Conservation (phyloP, 2,797 vertebrate species). For the Amblyraja radiata region DNA sequence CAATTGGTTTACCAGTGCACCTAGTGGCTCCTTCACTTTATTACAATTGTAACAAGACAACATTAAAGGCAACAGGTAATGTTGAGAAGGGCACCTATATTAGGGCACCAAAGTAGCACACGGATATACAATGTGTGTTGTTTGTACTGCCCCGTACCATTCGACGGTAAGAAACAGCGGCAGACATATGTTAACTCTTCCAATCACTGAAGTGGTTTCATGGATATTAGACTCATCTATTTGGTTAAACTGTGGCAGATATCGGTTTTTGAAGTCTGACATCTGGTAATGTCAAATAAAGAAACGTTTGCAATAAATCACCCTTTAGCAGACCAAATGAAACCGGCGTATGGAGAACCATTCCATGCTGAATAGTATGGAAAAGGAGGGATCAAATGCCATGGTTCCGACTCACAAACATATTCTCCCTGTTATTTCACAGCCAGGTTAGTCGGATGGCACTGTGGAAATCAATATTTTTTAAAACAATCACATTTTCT, state of each 20-base stretch:
- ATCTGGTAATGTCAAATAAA: slow-evolving; percentile 61
- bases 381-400: not conserved
- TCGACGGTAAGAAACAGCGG: not conserved
- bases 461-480: not conserved
- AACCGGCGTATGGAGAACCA: slow-evolving; percentile 54
- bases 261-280: slow-evolving; percentile 47
- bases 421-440: not conserved
- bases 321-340: slow-evolving; percentile 53
- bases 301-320: slow-evolving; percentile 61
- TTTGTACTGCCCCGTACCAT: no score
- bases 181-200: slow-evolving; percentile 16
- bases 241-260: slow-evolving; percentile 1
- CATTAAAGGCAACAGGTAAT: not conserved
- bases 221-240: slow-evolving; percentile 19
- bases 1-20: not conserved
- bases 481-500: not conserved
- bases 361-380: slow-evolving; percentile 40
- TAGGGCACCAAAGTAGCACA: no score
- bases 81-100: no score
- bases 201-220: slow-evolving; percentile 4
- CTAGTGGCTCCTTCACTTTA: not conserved
- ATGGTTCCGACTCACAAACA: not conserved
- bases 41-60: not conserved
- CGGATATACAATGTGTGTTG: not conserved
- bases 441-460: not conserved